Percentiles rank a stretch among this genome's conserved stretches.
Evolutionary conservation across 2,888 invertebrate species (phyloP).

Genomic region (Eupithecia vulgata): DNA sequence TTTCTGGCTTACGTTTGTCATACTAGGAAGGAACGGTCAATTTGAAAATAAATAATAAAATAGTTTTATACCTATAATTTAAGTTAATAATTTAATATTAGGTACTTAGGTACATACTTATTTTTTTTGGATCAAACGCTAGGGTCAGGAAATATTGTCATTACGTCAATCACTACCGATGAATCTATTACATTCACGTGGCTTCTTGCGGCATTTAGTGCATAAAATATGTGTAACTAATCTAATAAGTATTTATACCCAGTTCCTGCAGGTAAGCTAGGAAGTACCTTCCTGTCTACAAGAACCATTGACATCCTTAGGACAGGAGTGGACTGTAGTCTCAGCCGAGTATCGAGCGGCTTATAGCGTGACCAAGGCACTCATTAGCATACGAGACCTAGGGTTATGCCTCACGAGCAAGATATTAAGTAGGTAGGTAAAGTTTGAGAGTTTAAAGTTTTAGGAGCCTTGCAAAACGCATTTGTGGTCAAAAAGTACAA

Average conservation of each 20-base stretch:
- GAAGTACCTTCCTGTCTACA: background rate
- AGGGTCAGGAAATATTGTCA: background rate
- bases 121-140: background rate
- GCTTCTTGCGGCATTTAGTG: background rate
- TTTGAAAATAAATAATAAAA: too few species aligned
- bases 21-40: too few species aligned
- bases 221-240: background rate
- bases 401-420: constrained; percentile 40
- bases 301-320: constrained; percentile 22
- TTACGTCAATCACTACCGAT: background rate
- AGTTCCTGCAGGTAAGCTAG: background rate
- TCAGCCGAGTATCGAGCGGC: constrained; percentile 47
- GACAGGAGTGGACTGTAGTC: constrained; percentile 20
- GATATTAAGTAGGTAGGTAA: background rate
- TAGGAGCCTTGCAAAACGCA: background rate
- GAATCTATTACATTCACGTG: too few species aligned
- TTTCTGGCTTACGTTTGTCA: too few species aligned
- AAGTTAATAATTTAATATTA: too few species aligned
- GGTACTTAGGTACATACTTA: too few species aligned
- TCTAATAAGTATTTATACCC: background rate
- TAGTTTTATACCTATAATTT: too few species aligned
- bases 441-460: background rate
- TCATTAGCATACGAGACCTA: constrained; percentile 56
- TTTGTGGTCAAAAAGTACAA: background rate
- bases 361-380: constrained; percentile 55